Base-by-base conservation (phyloP, 2,113 vertebrate species). In the Semnopithecus entellus region DNA sequence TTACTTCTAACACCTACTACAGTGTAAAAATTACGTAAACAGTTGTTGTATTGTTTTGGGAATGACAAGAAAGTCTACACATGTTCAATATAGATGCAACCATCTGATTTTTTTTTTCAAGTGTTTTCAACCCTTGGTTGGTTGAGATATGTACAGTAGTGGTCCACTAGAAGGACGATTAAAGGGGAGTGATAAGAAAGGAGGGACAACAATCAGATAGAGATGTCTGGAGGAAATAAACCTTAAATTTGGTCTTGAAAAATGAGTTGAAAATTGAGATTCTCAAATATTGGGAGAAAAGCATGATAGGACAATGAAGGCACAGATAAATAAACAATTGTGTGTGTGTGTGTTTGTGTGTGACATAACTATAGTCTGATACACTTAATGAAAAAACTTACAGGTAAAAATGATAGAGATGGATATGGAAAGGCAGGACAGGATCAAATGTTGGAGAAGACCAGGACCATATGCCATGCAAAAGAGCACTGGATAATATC, bases 401-500 rank as follows among this genome's bases (percentile, higher is more conserved):
- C 27, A 43, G 48, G 2, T 84, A 6, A 64, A 81, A 61, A 45
- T 50, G 61, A 43, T 3, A 10, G 20, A 38, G 11, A 64, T 76
- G 66, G 20, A 18, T 13, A 14, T 0, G 5, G 35, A 75, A 55
- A 85, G 12, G 1, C 4, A 43, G 59, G 78, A 76, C 61, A 90
- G 16, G 25, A 40, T 38, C 18, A 25, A 27, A 12, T 18, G 18
- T 1, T 7, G 20, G 64, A 40, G 6, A 32, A 17, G 0, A 17
- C 23, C 2, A 32, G 17, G 0, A 17, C 23, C 2, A 0, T 23
- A 20, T 9, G n/a, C 11, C 18, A 20, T 0, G 2, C 38, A 80
- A 12, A 72, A 48, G 40, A 61, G 32, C 22, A 32, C 8, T 1
- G 8, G 25, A 20, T 6, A 9, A 20, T 11, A 40, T 22, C 43